Percentiles rank a stretch among this genome's conserved stretches.
Evolutionary conservation across 2,888 invertebrate genomes (phyloP).

Genomic region (Dendrolimus pini): DNA sequence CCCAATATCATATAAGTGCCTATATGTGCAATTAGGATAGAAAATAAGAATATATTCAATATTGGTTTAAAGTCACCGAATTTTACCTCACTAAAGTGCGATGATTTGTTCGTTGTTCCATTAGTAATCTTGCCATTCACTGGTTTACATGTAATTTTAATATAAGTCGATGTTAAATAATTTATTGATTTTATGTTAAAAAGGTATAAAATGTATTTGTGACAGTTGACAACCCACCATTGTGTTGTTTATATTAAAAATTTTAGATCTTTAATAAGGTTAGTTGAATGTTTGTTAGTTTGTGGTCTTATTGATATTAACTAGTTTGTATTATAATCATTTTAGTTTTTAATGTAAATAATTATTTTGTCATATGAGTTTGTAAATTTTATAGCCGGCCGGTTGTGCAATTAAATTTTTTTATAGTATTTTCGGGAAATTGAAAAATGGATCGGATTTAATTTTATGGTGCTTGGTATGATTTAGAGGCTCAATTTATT

Average conservation of each 20-base stretch:
- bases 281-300: neutral
- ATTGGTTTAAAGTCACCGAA: conserved; percentile 27
- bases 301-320: neutral
- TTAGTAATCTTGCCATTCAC: neutral
- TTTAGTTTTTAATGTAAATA: conserved; percentile 30
- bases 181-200: neutral
- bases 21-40: no score
- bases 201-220: neutral
- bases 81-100: conserved; percentile 32
- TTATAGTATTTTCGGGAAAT: conserved; percentile 29
- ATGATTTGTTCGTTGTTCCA: neutral
- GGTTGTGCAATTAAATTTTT: conserved; percentile 67
- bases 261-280: neutral
- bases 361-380: conserved; percentile 24
- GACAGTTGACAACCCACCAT: conserved; percentile 13
- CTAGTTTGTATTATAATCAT: neutral
- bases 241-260: conserved; percentile 5
- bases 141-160: neutral
- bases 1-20: no score
- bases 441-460: conserved; percentile 28
- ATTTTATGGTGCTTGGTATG: conserved; percentile 44
- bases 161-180: neutral
- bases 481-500: conserved; percentile 49
- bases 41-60: no score
- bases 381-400: conserved; percentile 59